Evolutionary conservation across 2,797 vertebrate genomes (phyloP).

Genomic region (Amazona finschi): DNA sequence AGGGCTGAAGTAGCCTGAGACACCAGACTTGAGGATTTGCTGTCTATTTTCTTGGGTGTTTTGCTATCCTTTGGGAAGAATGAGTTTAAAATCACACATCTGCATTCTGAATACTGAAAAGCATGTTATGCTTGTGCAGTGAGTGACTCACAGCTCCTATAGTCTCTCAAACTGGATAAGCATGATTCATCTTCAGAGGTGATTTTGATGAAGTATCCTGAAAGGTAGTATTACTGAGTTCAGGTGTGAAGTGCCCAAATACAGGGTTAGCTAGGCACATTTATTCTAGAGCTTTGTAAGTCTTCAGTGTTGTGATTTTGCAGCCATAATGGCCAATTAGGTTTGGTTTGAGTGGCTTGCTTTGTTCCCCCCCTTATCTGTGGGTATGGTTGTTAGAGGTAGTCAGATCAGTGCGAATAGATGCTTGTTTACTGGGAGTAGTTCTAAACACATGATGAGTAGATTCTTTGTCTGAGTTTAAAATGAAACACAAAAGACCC

Average conservation of each 20-base stretch:
- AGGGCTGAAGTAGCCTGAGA: not conserved
- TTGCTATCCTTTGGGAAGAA: not conserved
- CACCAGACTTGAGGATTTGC: not conserved
- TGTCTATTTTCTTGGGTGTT: not conserved
- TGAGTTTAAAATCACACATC: not conserved
- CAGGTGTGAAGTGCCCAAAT: not conserved
- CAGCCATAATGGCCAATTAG: not conserved
- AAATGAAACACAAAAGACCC: not conserved
- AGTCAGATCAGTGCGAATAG: not conserved
- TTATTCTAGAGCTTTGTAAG: not conserved
- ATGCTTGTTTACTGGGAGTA: not conserved
- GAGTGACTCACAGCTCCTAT: not conserved
- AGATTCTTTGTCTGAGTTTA: not conserved
- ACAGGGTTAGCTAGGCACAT: not conserved
- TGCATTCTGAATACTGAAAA: not conserved
- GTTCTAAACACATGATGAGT: not conserved
- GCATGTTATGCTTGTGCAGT: not conserved
- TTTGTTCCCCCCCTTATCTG: not conserved
- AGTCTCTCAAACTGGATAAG: not conserved
- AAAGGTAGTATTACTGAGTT: not conserved
- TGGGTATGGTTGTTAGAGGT: not conserved
- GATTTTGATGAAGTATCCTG: not conserved
- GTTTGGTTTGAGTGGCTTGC: not conserved
- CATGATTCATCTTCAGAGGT: not conserved
- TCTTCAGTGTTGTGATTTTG: not conserved